Base-by-base conservation (phyloP, 2,888 invertebrate species). In the Mesochorus sp. region DNA sequence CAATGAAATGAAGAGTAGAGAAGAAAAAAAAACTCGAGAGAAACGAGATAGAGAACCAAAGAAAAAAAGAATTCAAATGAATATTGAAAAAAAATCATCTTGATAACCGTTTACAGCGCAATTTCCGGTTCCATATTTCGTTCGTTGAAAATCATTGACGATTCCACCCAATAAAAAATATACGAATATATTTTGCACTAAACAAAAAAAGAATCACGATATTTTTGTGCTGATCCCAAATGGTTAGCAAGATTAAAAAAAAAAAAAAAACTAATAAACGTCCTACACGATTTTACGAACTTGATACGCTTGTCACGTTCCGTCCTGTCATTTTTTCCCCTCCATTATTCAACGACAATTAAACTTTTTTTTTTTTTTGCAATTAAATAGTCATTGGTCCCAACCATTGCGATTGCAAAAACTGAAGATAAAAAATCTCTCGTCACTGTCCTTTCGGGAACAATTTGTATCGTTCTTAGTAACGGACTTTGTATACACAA, bases 261-360 rank as follows among this genome's bases (percentile, higher is more conserved):
- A 17, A 14, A 47, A 3, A 17, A 19, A 17, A 21, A 47, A 14
- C 10, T 1, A 47, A 19, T 0, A 19, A 47, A 47, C 1, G n/a
- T n/a, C n/a, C n/a, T n/a, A n/a, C n/a, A n/a, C n/a, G n/a, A n/a
- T n/a, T n/a, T n/a, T n/a, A 3, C 4, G 21, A 19, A 47, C 6
- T 17, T n/a, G 6, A 47, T 49, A 49, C 57, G 49, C 70, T 71
- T 44, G 57, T 34, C 73, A 62, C 12, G 73, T 66, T 82, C 81
- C 81, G 82, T 83, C 81, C 80, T 70, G 68, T 68, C 79, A 72
- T 80, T 73, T 79, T 14, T 44, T n/a, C n/a, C n/a, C n/a, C n/a
- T n/a, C n/a, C n/a, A n/a, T n/a, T n/a, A n/a, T n/a, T n/a, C n/a
- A n/a, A n/a, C n/a, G n/a, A n/a, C n/a, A n/a, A n/a, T n/a, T n/a